Conservation (phyloP, 2,888 invertebrate species). For the Xiphydria camelus region DNA sequence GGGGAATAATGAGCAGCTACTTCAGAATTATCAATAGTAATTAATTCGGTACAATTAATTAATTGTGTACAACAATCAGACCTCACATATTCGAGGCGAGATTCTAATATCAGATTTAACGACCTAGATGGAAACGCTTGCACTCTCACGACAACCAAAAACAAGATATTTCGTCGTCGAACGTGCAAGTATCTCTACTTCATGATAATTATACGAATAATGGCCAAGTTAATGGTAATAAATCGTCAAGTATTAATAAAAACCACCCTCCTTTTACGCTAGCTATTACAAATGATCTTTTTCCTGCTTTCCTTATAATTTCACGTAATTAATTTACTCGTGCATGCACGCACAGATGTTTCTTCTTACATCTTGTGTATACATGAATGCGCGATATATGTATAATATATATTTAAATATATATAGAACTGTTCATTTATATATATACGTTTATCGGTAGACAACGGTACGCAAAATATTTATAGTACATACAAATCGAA, state of each 20-base stretch:
- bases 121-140: constrained; percentile 40
- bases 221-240: constrained; percentile 11
- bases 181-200: constrained; percentile 26
- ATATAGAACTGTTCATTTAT: constrained; percentile 21
- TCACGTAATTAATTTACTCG: neutral
- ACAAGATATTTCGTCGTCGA: too few relatives aligned
- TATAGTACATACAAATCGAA: constrained; percentile 32
- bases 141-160: too few relatives aligned
- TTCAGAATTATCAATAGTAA: neutral
- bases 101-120: too few relatives aligned
- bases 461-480: constrained; percentile 38
- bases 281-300: too few relatives aligned
- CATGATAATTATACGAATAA: constrained; percentile 31
- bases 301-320: neutral
- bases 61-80: constrained; percentile 35
- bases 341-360: constrained; percentile 1
- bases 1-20: neutral
- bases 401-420: constrained; percentile 16
- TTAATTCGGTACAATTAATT: neutral
- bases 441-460: constrained; percentile 32
- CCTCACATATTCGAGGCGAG: constrained; percentile 12
- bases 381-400: constrained; percentile 2
- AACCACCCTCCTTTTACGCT: constrained; percentile 9
- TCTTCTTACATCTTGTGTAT: constrained; percentile 2
- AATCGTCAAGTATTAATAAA: constrained; percentile 29